Evolutionary conservation across 2,888 invertebrate species (phyloP).

Genomic region (Pterostichus madidus): DNA sequence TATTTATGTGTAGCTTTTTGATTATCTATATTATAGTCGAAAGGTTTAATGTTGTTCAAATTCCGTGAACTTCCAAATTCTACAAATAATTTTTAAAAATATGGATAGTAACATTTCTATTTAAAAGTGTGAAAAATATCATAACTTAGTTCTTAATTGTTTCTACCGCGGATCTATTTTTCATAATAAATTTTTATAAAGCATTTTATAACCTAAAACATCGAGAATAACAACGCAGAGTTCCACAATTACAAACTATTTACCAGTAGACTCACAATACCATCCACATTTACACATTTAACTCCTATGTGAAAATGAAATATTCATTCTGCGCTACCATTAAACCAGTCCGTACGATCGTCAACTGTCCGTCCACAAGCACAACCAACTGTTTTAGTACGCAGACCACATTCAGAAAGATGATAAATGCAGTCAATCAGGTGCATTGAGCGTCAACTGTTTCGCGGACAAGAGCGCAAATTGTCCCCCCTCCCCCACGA

Average conservation of each 20-base stretch:
- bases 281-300: constrained; percentile 11
- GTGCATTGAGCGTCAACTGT: constrained; percentile 47
- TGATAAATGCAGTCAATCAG: constrained; percentile 62
- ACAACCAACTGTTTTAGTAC: constrained; percentile 47
- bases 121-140: too few species aligned
- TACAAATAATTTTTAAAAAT: too few species aligned
- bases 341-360: constrained; percentile 5
- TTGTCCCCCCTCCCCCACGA: not conserved
- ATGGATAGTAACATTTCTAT: too few species aligned
- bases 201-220: too few species aligned
- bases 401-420: constrained; percentile 55
- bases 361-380: constrained; percentile 23
- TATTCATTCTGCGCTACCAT: not conserved
- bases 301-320: not conserved
- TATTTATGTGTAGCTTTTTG: too few species aligned
- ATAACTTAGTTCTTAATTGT: too few species aligned
- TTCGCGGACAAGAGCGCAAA: constrained; percentile 55
- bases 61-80: too few species aligned
- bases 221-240: not conserved
- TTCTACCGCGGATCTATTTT: too few species aligned
- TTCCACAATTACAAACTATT: constrained; percentile 1
- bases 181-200: too few species aligned
- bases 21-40: too few species aligned
- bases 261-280: not conserved
- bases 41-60: too few species aligned